Base-by-base conservation (phyloP, 2,797 vertebrate genomes). In the Girardinus metallicus region DNA sequence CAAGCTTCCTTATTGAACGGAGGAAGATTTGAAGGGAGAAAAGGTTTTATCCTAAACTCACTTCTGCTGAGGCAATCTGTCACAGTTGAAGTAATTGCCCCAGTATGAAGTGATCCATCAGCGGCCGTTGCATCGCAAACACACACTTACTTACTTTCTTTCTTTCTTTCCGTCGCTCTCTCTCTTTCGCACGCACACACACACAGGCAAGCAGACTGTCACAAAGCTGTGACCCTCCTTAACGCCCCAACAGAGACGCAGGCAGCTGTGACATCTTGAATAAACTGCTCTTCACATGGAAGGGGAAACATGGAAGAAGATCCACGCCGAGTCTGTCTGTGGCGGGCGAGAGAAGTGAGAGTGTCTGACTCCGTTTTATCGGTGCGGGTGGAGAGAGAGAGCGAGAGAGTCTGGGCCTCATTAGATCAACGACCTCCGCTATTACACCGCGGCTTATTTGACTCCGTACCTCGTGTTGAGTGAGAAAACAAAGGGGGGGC, bases 11-110 rank as follows among this genome's bases (percentile, higher is more conserved):
- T 90, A 92, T 91, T 94, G 93, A 93, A 90, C 77, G 26, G 80
- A 83, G 39, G 75, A 76, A 78, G 79, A 79, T 87, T 83, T 85
- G 80, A 85, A 89, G 87, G 72, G 73, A 80, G 57, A 60, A 88
- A 60, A 71, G 87, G 77, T 90, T 93, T 92, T 89, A 90, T 90
- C 86, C 88, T 87, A 95, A 95, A 95, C 92, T 95, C 92, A 93
- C 89, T 95, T 95, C 93, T 93, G 95, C 93, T 95, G 94, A 95
- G 94, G 93, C 95, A 96, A 95, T 96, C 95, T 96, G 96, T 96
- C 96, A 96, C 94, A 93, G 94, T 95, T 95, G 94, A 93, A 95
- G 94, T 96, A 95, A 96, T 96, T 96, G 95, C 94, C 92, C 60
- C 94, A 85, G 86, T 95, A 91, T 95, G 92, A 95, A 95, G 93